Evolutionary conservation across 2,113 vertebrate genomes (phyloP).

Genomic region (Galbula dea): DNA sequence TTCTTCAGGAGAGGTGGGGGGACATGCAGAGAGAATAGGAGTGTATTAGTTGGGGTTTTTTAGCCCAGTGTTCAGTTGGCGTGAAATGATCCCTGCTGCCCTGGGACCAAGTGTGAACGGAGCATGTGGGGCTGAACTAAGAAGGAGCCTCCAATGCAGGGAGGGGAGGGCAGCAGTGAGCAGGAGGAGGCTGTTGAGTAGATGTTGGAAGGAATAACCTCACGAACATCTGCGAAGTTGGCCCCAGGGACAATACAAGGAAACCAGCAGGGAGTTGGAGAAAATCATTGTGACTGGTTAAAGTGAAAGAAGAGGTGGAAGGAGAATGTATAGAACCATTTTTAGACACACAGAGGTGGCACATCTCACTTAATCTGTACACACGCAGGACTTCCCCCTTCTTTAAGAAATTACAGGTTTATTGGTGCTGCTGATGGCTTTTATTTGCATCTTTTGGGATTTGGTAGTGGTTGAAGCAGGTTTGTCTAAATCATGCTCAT

Average conservation of each 20-base stretch:
- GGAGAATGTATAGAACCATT: background rate
- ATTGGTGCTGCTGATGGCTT: background rate
- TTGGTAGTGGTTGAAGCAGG: background rate
- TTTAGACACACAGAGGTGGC: background rate
- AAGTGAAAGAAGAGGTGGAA: background rate
- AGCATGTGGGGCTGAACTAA: background rate
- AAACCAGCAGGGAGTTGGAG: background rate
- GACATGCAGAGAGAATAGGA: background rate
- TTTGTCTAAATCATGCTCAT: background rate
- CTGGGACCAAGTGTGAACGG: background rate
- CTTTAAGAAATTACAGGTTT: background rate
- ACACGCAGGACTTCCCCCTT: background rate
- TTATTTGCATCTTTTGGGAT: background rate
- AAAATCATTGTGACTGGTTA: background rate
- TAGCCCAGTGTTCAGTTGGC: background rate
- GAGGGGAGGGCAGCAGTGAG: background rate
- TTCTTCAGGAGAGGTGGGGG: background rate
- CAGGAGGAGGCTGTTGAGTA: background rate
- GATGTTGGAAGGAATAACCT: background rate
- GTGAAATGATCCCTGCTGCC: background rate
- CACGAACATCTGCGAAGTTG: rapidly evolving
- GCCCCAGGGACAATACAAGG: background rate
- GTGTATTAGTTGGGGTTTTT: background rate
- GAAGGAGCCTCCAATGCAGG: background rate
- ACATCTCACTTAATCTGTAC: background rate